A percentile compares a stretch with the other conserved stretches of the same genome.
Conservation (phyloP, 2,797 vertebrate genomes). For the Potorous gilbertii region DNA sequence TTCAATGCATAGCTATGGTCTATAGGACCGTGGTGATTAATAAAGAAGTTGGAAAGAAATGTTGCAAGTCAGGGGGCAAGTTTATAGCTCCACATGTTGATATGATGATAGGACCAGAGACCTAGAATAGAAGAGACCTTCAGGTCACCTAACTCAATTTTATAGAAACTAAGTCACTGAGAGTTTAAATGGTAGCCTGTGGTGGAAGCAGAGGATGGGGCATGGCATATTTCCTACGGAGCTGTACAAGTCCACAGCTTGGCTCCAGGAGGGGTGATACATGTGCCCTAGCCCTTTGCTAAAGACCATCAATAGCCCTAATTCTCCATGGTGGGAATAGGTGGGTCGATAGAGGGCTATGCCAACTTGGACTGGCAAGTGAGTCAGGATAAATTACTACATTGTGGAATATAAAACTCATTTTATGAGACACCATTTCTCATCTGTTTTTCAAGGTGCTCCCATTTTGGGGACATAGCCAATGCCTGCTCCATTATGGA, state of each 20-base stretch:
- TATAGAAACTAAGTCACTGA: not conserved
- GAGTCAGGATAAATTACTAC: not conserved
- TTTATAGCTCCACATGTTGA: not conserved
- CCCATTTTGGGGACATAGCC: not conserved
- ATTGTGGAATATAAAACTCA: not conserved
- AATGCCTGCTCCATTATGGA: not conserved
- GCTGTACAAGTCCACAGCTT: not conserved
- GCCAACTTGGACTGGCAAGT: not conserved
- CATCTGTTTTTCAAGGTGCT: not conserved
- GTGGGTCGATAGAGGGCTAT: not conserved
- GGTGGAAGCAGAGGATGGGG: not conserved
- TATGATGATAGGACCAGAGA: not conserved
- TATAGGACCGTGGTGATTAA: not conserved
- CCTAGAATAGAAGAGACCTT: not conserved
- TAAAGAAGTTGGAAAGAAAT: not conserved
- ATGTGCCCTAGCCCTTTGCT: not conserved
- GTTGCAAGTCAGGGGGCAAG: not conserved
- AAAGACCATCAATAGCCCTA: not conserved
- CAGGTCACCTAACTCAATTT: not conserved
- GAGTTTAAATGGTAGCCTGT: not conserved
- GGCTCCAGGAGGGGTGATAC: not conserved
- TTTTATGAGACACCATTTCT: not conserved
- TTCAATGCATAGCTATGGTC: slow-evolving; percentile 43
- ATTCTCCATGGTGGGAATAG: not conserved
- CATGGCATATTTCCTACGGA: not conserved